Evolutionary conservation across 2,888 invertebrate species (phyloP), one percentile per base, ranked within the genome.

Genomic region (Tryphoninae sp.): DNA sequence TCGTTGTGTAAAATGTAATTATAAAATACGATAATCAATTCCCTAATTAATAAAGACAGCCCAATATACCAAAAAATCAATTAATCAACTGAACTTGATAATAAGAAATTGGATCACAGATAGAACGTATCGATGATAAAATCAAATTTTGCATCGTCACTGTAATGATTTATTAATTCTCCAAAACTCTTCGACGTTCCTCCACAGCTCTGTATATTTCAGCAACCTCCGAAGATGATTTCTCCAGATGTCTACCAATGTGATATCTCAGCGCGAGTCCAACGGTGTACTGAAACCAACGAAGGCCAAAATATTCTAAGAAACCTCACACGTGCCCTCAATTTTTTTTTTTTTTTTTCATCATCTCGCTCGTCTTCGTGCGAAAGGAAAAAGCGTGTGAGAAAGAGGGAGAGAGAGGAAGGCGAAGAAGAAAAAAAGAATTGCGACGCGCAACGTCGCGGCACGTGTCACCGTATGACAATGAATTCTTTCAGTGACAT

Each of bases 241-340:
- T 77, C 68, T 83, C 83, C 75, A 88, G 71, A 40, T 85, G 81
- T 65, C 79, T 81, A 45, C 62, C 76, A 4, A 86, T 81, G 58
- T 82, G 62, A 51, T 75, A 61, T 45, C 84, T 79, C n/a, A 87
- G 40, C 16, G 81, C n/a, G 45, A 81, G 77, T 79, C 89, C 88
- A 58, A 87, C 55, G 0, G 87, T 88, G 69, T 87, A 86, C 87
- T 88, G 83, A 73, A 87, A 87, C 6, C 80, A 64, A 82, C 9
- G 68, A 68, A 62, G 42, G 11, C 58, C 51, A 82, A 40, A 76
- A 75, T 45, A 53, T 62, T 40, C 62, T 40, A 2, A 7, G n/a
- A 58, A 64, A 33, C 61, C 19, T 61, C 9, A 22, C 22, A n/a
- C 2, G 26, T 23, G 19, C 1, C 9, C 33, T 72, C 77, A 62